Base-by-base conservation (phyloP, 2,888 invertebrate species). In the Apamea epomidion region DNA sequence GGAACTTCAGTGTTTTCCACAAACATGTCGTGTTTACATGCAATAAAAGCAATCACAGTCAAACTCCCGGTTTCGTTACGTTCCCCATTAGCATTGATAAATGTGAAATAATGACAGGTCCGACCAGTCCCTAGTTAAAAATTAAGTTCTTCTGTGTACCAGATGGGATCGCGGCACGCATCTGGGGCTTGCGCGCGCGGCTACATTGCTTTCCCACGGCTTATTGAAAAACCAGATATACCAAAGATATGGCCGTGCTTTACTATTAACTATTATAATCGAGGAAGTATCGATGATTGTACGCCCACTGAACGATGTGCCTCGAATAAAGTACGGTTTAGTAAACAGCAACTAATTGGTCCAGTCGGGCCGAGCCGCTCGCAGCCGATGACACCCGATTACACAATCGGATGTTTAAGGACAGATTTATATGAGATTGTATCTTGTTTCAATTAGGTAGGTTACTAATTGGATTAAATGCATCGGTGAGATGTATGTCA, bases 201-300 rank as follows among this genome's bases (percentile, higher is more conserved):
- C 92, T 86, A 89, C 94, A 94, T 95, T 94, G 92, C 93, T 93
- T 96, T 96, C 96, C 95, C 96, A 96, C 96, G 95, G 92, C 86
- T 90, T 90, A 93, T 93, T 93, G 93, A 92, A 93, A 94, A 93
- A 93, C 91, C 91, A 87, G 89, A 93, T 92, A 90, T 91, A 86
- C 90, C 91, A 83, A 91, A 91, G 91, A 92, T 92, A 91, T 91
- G 83, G 83, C 85, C 81, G 88, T 90, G 90, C 87, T 90, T 91
- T 91, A 91, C 91, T 88, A 82, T 74, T 83, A 86, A 90, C 92
- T 93, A 94, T 93, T 92, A 93, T 92, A 92, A 93, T 93, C 93
- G 91, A 90, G 90, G 92, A 92, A 92, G 92, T 89, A 91, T 92
- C 91, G 90, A 89, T 91, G 90, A 89, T 90, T 91, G 83, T 87